Evolutionary conservation across 2,113 vertebrate genomes (phyloP), one percentile per base, ranked within the genome.

Genomic region (Eclectus roratus): DNA sequence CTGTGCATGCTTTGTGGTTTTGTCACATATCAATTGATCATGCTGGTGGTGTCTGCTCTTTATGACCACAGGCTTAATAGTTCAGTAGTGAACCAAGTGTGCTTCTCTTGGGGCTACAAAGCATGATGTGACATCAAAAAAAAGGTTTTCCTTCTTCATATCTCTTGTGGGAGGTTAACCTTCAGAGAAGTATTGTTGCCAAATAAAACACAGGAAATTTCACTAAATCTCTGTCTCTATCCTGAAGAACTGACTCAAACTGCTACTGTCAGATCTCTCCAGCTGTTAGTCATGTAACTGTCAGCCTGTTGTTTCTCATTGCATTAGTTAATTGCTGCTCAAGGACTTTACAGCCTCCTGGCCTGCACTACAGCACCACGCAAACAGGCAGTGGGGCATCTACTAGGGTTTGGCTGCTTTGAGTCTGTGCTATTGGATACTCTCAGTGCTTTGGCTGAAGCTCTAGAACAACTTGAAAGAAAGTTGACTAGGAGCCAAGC

Each of bases 371-470:
- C 28, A 71, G 74, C 27, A 16, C 43, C 33, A 10, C 3, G 3
- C 28, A 55, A 50, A 21, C 23, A 68, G 61, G 47, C 0, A 0
- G 3, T 55, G 61, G 53, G 41, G 11, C 2, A 2, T 69, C 79
- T 88, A 7, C 44, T 28, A 3, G 25, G 28, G 76, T 60, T 13
- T 29, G 65, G 28, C n/a, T 61, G 19, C 58, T n/a, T 53, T 56
- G 20, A 39, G 47, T 13, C 25, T 5, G 35, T 4, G 41, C 6
- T 21, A 0, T 23, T 4, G 2, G 31, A 31, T 20, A 1, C 74
- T 29, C 61, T 61, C 20, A 6, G 56, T 60, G 58, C 25, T 64
- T 65, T 88, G 21, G 3, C n/a, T 50, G 63, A 28, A 70, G 20
- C 2, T 46, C 18, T 63, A 55, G 6, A 47, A 21, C 14, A 68